phyloP scores from a whole-genome alignment of 2,888 invertebrate genomes.

The Drosophila cracens region DNA sequence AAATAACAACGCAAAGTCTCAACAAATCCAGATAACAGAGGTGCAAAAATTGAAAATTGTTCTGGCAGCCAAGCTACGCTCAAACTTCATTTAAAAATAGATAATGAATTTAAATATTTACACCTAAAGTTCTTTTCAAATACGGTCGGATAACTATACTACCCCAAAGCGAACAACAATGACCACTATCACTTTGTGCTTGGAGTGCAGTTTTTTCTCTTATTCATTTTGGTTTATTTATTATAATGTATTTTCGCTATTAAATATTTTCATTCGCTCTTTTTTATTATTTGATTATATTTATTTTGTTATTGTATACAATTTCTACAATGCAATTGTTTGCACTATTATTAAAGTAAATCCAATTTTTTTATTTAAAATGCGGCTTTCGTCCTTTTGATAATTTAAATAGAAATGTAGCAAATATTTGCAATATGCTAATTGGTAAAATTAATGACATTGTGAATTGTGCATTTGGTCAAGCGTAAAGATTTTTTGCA shows the following conservation, averaged over 20 bases:
- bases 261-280: not conserved
- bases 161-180: not conserved
- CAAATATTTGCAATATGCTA: not conserved
- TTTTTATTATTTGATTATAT: not conserved
- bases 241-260: not conserved
- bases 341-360: not conserved
- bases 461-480: not conserved
- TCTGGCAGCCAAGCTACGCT: not conserved
- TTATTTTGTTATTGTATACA: not conserved
- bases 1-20: not conserved
- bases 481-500: not conserved
- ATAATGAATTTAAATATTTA: not conserved
- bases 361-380: constrained; percentile 1
- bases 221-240: not conserved
- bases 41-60: not conserved
- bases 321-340: not conserved
- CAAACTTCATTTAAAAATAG: not conserved
- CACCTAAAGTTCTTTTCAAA: not conserved
- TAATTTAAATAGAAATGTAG: not conserved
- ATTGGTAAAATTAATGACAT: not conserved
- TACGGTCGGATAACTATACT: not conserved
- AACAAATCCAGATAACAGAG: not conserved
- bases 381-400: not conserved
- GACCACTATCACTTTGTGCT: not conserved
- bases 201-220: not conserved